Conservation (phyloP, 2,113 vertebrate genomes). For the Indri indri region DNA sequence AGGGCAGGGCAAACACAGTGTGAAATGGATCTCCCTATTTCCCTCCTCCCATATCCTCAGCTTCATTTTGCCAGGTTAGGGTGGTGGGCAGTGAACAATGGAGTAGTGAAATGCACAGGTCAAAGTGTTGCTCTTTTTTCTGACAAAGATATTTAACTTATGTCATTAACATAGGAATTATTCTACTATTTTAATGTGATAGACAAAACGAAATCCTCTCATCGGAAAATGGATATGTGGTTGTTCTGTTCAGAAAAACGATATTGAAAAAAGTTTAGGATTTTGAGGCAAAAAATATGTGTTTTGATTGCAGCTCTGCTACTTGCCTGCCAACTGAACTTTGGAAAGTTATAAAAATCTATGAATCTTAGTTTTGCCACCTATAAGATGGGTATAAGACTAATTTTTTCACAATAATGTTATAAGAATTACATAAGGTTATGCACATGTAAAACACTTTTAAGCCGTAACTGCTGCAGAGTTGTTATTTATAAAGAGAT, state of each 20-base stretch:
- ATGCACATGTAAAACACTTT: background rate
- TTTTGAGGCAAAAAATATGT: background rate
- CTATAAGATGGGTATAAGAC: background rate
- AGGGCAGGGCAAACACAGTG: background rate
- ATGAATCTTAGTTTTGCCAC: constrained; percentile 40
- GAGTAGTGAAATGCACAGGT: background rate
- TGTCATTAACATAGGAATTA: background rate
- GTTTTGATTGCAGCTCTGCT: background rate
- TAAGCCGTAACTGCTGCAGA: background rate
- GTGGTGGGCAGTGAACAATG: background rate
- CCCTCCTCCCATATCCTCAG: background rate
- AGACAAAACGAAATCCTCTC: background rate
- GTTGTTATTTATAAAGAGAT: background rate
- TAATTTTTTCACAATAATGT: constrained; percentile 1
- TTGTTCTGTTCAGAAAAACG: background rate
- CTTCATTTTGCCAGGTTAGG: background rate
- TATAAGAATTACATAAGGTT: background rate
- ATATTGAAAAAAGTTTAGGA: background rate
- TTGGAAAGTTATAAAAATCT: background rate
- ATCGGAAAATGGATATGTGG: background rate
- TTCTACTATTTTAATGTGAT: background rate
- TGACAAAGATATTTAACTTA: background rate
- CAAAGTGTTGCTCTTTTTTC: background rate
- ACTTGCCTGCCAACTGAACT: constrained; percentile 35
- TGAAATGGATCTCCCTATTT: background rate